Conservation (phyloP, 2,888 invertebrate genomes). For the Sinhomidia bicolor region DNA sequence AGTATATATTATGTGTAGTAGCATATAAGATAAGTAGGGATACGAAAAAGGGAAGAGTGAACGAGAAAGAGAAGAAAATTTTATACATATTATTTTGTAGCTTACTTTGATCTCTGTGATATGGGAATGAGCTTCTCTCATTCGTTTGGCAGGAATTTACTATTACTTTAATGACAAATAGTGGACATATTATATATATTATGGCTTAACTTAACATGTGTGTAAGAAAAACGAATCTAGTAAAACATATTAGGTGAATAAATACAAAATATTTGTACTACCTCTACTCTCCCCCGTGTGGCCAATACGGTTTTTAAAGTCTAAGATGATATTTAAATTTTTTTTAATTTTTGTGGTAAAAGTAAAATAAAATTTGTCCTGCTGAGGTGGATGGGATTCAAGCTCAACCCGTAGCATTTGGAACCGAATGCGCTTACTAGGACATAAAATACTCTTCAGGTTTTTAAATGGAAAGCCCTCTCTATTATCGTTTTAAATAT, state of each 20-base stretch:
- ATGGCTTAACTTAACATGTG: conserved; percentile 9
- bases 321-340: background rate
- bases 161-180: background rate
- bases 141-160: conserved; percentile 60
- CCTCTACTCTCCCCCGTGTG: background rate
- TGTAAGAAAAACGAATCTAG: background rate
- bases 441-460: conserved; percentile 34
- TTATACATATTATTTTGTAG: conserved; percentile 51
- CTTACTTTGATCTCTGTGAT: conserved; percentile 77
- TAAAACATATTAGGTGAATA: background rate
- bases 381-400: conserved; percentile 58
- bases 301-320: background rate
- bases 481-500: background rate
- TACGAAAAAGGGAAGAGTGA: background rate
- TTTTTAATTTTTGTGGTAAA: background rate
- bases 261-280: background rate
- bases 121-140: conserved; percentile 73
- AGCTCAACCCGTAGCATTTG: conserved; percentile 74
- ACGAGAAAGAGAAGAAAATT: background rate
- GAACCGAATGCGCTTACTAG: conserved; percentile 76
- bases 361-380: conserved; percentile 49
- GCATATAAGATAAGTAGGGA: background rate
- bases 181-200: background rate
- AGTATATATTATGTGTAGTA: conserved; percentile 30
- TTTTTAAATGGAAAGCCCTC: background rate